phyloP scores from a whole-genome alignment of 2,888 invertebrate genomes.

The Dolichopus griseipennis region DNA sequence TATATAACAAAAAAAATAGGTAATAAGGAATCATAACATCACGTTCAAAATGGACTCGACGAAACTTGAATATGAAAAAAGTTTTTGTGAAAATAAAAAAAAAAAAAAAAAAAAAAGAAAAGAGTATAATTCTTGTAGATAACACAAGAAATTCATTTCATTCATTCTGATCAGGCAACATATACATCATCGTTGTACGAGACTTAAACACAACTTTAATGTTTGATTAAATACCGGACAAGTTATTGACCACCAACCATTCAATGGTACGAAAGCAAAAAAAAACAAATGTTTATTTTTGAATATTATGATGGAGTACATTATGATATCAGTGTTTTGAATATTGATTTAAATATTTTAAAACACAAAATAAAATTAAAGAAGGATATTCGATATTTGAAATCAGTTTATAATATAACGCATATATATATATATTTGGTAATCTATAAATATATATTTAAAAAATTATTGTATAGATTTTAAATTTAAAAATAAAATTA shows the following conservation, averaged over 20 bases:
- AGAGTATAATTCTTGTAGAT: neutral
- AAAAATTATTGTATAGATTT: too few species aligned
- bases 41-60: conserved; percentile 6
- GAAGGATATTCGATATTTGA: too few species aligned
- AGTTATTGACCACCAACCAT: neutral
- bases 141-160: neutral
- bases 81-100: neutral
- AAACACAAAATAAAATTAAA: too few species aligned
- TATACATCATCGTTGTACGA: neutral
- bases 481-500: too few species aligned
- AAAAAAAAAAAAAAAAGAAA: neutral
- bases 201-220: neutral
- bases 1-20: too few species aligned
- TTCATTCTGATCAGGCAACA: neutral
- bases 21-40: neutral
- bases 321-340: neutral
- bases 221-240: neutral
- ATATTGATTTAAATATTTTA: neutral
- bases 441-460: too few species aligned
- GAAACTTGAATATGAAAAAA: conserved; percentile 3
- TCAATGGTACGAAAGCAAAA: neutral
- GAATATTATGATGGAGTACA: neutral
- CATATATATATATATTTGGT: too few species aligned
- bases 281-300: neutral
- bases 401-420: too few species aligned